Evolutionary conservation across 2,888 invertebrate genomes (phyloP).

Genomic region (Brassicogethes aeneus): DNA sequence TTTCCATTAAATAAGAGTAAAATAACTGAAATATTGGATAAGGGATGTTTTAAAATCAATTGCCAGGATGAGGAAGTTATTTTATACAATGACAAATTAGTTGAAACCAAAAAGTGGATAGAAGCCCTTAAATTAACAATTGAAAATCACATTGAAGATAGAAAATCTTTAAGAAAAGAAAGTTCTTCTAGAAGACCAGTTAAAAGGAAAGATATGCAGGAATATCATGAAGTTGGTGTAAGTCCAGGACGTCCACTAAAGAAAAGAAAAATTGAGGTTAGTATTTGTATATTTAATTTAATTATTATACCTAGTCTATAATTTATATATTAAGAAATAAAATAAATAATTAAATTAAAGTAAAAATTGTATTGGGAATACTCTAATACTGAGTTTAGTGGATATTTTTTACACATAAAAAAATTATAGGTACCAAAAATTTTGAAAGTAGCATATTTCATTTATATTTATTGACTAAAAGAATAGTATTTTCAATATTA

Average conservation of each 20-base stretch:
- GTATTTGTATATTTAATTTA: not conserved
- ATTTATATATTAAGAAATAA: not conserved
- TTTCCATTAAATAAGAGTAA: constrained; percentile 63
- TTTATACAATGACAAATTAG: constrained; percentile 46
- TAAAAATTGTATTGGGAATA: constrained; percentile 2
- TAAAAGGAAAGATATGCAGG: constrained; percentile 46
- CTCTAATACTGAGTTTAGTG: too few species aligned
- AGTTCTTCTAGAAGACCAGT: constrained; percentile 54
- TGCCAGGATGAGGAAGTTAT: constrained; percentile 51
- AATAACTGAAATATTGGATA: constrained; percentile 48
- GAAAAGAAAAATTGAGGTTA: constrained; percentile 31
- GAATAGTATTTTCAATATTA: too few species aligned
- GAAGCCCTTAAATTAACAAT: constrained; percentile 47
- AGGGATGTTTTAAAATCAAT: constrained; percentile 51
- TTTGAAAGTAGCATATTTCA: too few species aligned
- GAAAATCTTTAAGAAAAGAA: constrained; percentile 54
- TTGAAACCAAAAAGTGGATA: constrained; percentile 50
- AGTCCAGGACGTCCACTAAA: constrained; percentile 45
- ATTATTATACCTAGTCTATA: not conserved
- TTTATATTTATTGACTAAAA: too few species aligned
- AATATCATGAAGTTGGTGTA: constrained; percentile 45
- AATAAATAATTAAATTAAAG: not conserved
- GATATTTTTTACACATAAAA: not conserved
- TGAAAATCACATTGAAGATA: constrained; percentile 47
- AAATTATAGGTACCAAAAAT: too few species aligned